These are phyloP conservation scores for Pitangus sulphuratus DNA, from an alignment of 2,797 vertebrate species.

Conservation along the genomic window DNA sequence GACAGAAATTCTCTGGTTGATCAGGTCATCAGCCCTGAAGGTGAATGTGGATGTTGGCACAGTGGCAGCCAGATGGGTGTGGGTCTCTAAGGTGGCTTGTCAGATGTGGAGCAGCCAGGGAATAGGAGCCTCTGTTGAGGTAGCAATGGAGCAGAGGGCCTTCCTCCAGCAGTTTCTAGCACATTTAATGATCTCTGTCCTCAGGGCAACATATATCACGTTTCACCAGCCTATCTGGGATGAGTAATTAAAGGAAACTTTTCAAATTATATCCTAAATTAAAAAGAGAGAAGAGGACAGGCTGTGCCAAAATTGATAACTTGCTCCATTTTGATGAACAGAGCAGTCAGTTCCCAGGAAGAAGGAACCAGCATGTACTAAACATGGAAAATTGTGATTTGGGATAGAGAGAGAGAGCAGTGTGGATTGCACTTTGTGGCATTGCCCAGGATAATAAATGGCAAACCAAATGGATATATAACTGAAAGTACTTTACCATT, in stretches of 20 bases:
- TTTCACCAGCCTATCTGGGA: background rate
- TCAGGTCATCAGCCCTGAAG: background rate
- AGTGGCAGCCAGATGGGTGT: accelerated
- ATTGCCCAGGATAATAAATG: background rate
- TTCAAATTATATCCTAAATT: background rate
- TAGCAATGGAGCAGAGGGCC: background rate
- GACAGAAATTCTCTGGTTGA: background rate
- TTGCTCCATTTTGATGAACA: background rate
- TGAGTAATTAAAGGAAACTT: constrained; percentile 22
- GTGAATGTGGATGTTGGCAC: background rate
- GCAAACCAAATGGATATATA: background rate
- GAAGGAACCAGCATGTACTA: background rate
- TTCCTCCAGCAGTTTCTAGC: background rate
- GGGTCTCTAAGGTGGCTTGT: background rate
- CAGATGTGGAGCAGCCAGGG: background rate
- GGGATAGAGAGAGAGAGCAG: background rate
- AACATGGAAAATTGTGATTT: background rate
- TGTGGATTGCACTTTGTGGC: background rate
- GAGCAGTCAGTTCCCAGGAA: background rate
- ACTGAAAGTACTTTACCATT: background rate
- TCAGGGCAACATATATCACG: background rate
- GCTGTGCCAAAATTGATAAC: background rate
- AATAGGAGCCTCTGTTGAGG: background rate
- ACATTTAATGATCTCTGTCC: background rate
- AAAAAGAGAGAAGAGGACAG: background rate